Evolutionary conservation across 2,888 invertebrate genomes (phyloP).

Genomic region (Brenthis daphne): DNA sequence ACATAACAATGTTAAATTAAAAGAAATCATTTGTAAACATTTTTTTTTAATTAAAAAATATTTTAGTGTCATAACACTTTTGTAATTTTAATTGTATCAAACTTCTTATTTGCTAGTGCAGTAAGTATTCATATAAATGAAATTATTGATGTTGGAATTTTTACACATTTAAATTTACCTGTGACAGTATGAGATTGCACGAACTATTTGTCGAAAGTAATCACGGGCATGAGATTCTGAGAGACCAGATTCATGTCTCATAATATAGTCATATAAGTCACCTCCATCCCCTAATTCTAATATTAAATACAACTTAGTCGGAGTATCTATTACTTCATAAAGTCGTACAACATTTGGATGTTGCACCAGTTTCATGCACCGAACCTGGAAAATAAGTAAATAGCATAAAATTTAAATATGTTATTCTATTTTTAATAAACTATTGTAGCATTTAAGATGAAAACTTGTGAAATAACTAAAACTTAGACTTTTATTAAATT

Average conservation of each 20-base stretch:
- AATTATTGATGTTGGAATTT: too few relatives aligned
- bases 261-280: slow-evolving; percentile 99
- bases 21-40: too few relatives aligned
- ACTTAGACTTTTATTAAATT: not conserved
- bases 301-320: slow-evolving; percentile 97
- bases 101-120: too few relatives aligned
- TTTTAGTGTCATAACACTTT: too few relatives aligned
- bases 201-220: slow-evolving; percentile 98
- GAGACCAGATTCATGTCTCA: slow-evolving; percentile 95
- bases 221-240: slow-evolving; percentile 91
- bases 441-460: not conserved
- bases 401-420: not conserved
- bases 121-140: too few relatives aligned
- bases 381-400: slow-evolving; percentile 80
- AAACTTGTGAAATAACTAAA: not conserved
- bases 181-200: slow-evolving; percentile 99
- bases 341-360: slow-evolving; percentile 99
- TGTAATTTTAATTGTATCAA: too few relatives aligned
- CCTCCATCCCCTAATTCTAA: slow-evolving; percentile 99
- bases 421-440: not conserved
- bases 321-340: slow-evolving; percentile 99
- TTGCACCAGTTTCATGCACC: slow-evolving; percentile 99
- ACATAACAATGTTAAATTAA: too few relatives aligned
- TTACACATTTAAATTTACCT: slow-evolving; percentile 81
- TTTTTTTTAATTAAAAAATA: too few relatives aligned